A percentile compares a stretch with the other conserved stretches of the same genome.
Evolutionary conservation across 2,888 invertebrate species (phyloP).

Genomic region (Sinopyrophorus schimmeli): DNA sequence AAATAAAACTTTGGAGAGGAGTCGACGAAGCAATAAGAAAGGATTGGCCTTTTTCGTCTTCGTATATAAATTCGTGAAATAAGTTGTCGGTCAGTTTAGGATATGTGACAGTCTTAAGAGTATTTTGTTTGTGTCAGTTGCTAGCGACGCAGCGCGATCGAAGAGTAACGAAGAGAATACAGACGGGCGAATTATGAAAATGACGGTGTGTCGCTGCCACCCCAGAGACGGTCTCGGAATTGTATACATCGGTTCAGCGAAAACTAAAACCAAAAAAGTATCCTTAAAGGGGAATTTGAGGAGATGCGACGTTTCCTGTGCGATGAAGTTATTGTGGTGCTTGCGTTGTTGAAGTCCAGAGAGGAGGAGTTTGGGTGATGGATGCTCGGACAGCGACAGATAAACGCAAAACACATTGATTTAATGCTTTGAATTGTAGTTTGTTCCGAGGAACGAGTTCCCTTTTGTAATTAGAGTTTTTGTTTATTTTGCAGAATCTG

Average conservation of each 20-base stretch:
- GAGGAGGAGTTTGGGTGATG: conserved; percentile 54
- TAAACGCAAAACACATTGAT: conserved; percentile 58
- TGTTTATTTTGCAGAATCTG: conserved; percentile 34
- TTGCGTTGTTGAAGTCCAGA: conserved; percentile 33
- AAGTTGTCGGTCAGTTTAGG: conserved; percentile 24
- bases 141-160: conserved; percentile 60
- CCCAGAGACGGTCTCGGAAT: conserved; percentile 31
- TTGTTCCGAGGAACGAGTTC: conserved; percentile 53
- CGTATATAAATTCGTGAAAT: conserved; percentile 22
- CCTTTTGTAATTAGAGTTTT: conserved; percentile 54
- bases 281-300: conserved; percentile 26
- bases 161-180: conserved; percentile 60
- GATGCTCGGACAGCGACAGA: conserved; percentile 56
- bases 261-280: conserved; percentile 32
- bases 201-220: conserved; percentile 51
- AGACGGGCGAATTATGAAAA: conserved; percentile 66
- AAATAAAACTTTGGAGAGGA: too few species aligned
- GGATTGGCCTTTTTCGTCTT: too few species aligned
- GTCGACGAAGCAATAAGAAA: too few species aligned
- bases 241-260: conserved; percentile 29
- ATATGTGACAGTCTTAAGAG: conserved; percentile 26
- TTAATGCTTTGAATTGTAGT: conserved; percentile 54
- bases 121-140: conserved; percentile 54
- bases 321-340: conserved; percentile 28
- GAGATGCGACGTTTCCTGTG: conserved; percentile 27